Conservation (phyloP, 2,888 invertebrate species). For the Cylloceria caligata region DNA sequence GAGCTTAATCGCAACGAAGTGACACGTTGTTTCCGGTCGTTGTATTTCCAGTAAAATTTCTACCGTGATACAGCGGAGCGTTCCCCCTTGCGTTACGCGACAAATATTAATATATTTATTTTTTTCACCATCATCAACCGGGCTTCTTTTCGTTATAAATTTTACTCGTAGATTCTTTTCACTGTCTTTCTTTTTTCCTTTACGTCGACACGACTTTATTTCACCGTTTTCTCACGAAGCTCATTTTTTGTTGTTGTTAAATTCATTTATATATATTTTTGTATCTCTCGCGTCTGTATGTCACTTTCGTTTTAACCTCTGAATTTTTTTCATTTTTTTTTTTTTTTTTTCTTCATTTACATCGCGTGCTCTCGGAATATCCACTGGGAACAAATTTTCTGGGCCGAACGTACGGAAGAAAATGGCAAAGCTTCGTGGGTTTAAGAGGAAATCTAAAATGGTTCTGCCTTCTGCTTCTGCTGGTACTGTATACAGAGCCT, state of each 20-base stretch:
- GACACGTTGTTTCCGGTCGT: constrained; percentile 66
- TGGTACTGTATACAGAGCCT: constrained; percentile 8
- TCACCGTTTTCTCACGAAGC: constrained; percentile 40
- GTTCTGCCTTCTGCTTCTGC: constrained; percentile 26
- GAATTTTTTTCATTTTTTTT: constrained; percentile 31
- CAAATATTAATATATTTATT: constrained; percentile 72
- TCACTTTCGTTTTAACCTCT: constrained; percentile 3
- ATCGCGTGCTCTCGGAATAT: constrained; percentile 52
- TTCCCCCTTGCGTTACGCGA: constrained; percentile 15
- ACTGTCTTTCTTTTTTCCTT: constrained; percentile 12
- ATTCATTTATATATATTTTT: constrained; percentile 10
- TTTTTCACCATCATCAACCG: constrained; percentile 30
- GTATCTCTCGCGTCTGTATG: constrained; percentile 3
- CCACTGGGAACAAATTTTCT: constrained; percentile 59
- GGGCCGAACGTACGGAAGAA: constrained; percentile 61
- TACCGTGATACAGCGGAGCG: constrained; percentile 52
- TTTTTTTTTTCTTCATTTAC: constrained; percentile 33
- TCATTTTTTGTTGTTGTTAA: neutral
- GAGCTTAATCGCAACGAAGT: constrained; percentile 47
- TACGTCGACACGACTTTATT: constrained; percentile 55
- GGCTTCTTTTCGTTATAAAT: constrained; percentile 22
- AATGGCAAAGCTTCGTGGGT: constrained; percentile 60
- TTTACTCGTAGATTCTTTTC: neutral
- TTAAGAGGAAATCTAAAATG: constrained; percentile 56
- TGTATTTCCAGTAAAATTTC: constrained; percentile 69